These are phyloP conservation scores for Stenodera caucasica DNA, from an alignment of 2,888 invertebrate species.

Conservation along the genomic window DNA sequence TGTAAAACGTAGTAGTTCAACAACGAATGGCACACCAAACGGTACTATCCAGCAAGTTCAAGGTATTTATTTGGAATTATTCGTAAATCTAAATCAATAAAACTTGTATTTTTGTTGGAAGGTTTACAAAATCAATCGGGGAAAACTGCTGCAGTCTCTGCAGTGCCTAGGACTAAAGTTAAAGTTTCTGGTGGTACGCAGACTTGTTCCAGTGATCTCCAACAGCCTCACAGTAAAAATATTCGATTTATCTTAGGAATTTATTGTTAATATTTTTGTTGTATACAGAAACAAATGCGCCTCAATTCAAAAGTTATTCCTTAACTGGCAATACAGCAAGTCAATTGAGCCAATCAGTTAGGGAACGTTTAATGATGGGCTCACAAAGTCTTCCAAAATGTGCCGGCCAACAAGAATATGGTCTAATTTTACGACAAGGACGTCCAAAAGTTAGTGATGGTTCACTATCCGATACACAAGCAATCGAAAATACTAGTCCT, in stretches of 20 bases:
- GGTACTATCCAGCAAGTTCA: constrained; percentile 30
- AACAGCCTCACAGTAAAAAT: constrained; percentile 51
- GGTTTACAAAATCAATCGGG: constrained; percentile 48
- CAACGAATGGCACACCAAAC: constrained; percentile 51
- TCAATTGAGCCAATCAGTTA: constrained; percentile 82
- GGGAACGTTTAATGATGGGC: constrained; percentile 81
- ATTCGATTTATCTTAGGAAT: background rate
- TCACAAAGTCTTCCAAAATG: constrained; percentile 81
- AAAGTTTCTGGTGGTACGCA: constrained; percentile 91
- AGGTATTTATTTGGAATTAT: too few species aligned
- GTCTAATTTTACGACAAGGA: constrained; percentile 52
- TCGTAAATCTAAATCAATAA: background rate
- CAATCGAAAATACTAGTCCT: constrained; percentile 79
- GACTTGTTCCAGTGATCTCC: constrained; percentile 78
- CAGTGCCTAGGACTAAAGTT: constrained; percentile 82
- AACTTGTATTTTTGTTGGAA: constrained; percentile 35
- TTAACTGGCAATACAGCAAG: constrained; percentile 83
- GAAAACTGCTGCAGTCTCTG: constrained; percentile 79
- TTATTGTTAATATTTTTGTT: constrained; percentile 9
- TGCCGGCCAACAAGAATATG: constrained; percentile 55
- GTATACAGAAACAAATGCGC: constrained; percentile 66
- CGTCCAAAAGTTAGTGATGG: constrained; percentile 67
- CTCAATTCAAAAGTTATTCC: constrained; percentile 83
- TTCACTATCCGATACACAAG: constrained; percentile 83
- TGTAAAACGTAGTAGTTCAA: constrained; percentile 67